These are phyloP conservation scores for Picus viridis DNA, from an alignment of 2,797 vertebrate genomes.

Conservation along the genomic window DNA sequence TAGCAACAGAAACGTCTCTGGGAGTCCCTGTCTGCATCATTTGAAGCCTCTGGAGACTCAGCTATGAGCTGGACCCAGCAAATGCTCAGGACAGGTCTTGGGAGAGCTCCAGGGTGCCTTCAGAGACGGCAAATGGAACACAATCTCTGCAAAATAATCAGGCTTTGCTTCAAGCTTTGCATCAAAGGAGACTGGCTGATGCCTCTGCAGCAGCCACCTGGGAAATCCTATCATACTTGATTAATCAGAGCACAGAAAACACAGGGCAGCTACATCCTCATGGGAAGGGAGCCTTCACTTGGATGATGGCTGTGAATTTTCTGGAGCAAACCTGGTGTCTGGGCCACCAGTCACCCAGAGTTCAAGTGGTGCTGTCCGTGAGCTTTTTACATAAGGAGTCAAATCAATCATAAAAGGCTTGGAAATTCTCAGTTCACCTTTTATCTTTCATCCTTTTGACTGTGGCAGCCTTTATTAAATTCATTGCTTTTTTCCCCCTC, in stretches of 20 bases:
- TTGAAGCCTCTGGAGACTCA: neutral
- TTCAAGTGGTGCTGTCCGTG: neutral
- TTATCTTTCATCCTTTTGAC: neutral
- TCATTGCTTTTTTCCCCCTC: neutral
- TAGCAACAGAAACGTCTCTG: neutral
- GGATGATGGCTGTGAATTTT: neutral
- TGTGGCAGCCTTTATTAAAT: neutral
- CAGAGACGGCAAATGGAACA: neutral
- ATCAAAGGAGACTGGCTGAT: neutral
- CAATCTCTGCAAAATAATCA: neutral
- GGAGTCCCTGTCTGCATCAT: rapidly evolving
- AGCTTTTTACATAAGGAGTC: neutral
- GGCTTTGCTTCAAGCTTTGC: neutral
- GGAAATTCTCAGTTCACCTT: neutral
- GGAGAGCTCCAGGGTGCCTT: neutral
- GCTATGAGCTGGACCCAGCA: neutral
- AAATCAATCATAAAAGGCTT: neutral
- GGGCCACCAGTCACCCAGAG: neutral
- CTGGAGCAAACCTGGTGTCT: neutral
- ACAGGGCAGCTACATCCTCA: neutral
- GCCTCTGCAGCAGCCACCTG: neutral
- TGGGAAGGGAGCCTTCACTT: neutral
- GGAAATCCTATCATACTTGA: conserved; percentile 31
- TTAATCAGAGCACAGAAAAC: neutral
- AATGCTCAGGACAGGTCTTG: neutral